Evolutionary conservation across 2,113 vertebrate genomes (phyloP).

Genomic region (Atherinomorus stipes): DNA sequence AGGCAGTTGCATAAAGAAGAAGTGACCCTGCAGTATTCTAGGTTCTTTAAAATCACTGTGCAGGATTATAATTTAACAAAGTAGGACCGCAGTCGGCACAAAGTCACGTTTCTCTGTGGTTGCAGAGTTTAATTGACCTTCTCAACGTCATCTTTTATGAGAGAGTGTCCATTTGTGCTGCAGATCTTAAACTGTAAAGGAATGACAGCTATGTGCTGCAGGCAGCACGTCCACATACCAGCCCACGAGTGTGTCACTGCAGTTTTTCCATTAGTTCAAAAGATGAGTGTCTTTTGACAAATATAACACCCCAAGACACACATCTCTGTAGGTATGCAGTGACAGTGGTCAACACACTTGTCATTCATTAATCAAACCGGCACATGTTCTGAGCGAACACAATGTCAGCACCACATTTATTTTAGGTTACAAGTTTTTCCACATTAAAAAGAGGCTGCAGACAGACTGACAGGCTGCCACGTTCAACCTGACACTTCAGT

Average conservation of each 20-base stretch:
- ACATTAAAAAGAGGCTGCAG: constrained; percentile 9
- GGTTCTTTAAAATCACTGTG: too few species aligned
- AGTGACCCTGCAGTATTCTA: too few species aligned
- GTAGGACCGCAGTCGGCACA: background rate
- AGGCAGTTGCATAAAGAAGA: too few species aligned
- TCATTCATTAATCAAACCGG: constrained; percentile 32
- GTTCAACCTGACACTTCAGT: too few species aligned
- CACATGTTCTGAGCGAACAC: background rate
- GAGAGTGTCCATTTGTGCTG: constrained; percentile 12
- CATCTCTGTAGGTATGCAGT: constrained; percentile 19
- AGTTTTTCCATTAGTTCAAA: constrained; percentile 31
- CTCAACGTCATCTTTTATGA: background rate
- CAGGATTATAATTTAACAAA: background rate
- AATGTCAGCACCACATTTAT: background rate
- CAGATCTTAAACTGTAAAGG: constrained; percentile 39
- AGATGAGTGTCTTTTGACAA: constrained; percentile 25
- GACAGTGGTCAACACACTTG: constrained; percentile 26
- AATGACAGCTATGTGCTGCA: constrained; percentile 29
- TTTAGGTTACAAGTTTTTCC: constrained; percentile 14
- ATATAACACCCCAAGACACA: constrained; percentile 7
- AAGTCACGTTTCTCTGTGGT: background rate
- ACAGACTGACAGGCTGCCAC: background rate
- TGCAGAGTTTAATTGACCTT: constrained; percentile 27
- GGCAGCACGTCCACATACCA: constrained; percentile 16
- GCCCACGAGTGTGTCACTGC: constrained; percentile 1